These are phyloP conservation scores for Bos taurus DNA, from an alignment of 2,113 vertebrate genomes.

Conservation along the genomic window DNA sequence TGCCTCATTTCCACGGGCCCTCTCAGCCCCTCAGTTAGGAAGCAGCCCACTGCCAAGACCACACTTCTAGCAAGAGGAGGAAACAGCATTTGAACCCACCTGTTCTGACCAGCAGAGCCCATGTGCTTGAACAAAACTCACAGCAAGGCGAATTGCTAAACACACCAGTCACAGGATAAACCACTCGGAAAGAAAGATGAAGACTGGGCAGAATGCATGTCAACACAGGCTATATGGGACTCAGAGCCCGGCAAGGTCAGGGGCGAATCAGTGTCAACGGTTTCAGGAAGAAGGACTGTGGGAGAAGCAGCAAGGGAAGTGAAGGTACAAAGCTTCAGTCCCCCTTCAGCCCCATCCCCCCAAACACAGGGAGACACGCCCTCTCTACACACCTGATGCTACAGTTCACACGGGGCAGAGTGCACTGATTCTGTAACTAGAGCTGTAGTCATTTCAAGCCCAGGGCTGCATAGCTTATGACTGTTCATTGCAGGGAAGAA, in stretches of 20 bases:
- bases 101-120: neutral
- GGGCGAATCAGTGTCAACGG: too few species aligned
- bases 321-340: neutral
- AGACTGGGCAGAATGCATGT: too few species aligned
- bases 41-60: neutral
- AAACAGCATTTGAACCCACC: neutral
- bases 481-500: neutral
- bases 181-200: neutral
- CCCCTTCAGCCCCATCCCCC: neutral
- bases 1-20: accelerated
- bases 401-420: accelerated
- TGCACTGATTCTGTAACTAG: neutral
- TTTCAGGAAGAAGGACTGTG: neutral
- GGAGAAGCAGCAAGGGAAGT: neutral
- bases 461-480: neutral
- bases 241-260: neutral
- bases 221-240: accelerated
- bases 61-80: neutral
- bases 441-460: neutral
- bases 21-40: accelerated
- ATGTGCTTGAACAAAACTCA: neutral
- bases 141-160: neutral
- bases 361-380: neutral
- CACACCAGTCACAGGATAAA: neutral
- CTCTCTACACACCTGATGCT: neutral